Base-by-base conservation (phyloP, 2,888 invertebrate genomes). In the Dinocampus coccinellae region DNA sequence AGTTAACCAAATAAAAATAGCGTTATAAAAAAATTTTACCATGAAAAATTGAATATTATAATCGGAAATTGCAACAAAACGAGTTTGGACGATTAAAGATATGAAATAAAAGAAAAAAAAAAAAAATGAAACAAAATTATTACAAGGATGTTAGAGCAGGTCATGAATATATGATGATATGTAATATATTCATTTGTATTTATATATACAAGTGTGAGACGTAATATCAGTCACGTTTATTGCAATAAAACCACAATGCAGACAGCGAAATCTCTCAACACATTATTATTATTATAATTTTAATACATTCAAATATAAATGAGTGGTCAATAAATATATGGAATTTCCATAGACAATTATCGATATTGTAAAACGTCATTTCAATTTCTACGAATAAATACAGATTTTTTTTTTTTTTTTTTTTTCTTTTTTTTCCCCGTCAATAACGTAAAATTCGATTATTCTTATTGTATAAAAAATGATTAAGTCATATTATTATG, bases 351-450 rank as follows among this genome's bases (percentile, higher is more conserved):
- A 29, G 16, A 11, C 7, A 64, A 52, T 47, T 16, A 22, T 29
- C 20, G 63, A 47, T 52, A 24, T 16, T 29, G 6, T 7, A 34
- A 2, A 22, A n/a, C 6, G 53, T 34, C 24, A 4, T 55, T 53
- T 24, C 13, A 36, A 39, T 66, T 66, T 66, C 55, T 66, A 13
- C 9, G 66, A 57, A 66, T 66, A 39, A 34, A 34, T n/a, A 33
- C 16, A 22, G 53, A 34, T 29, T 16, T 13, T 36, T 39, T 66
- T 66, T n/a, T n/a, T n/a, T n/a, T n/a, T n/a, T n/a, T n/a, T n/a
- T n/a, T n/a, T n/a, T n/a, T n/a, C n/a, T n/a, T n/a, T n/a, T n/a
- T n/a, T n/a, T n/a, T n/a, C n/a, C 57, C 57, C 66, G 66, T 66
- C 63, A 64, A 64, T 64, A 9, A 3, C n/a, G 39, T 62, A 61